A percentile compares a stretch with the other conserved stretches of the same genome.
Conservation (phyloP, 2,113 vertebrate genomes). For the Todiramphus saurophagus region DNA sequence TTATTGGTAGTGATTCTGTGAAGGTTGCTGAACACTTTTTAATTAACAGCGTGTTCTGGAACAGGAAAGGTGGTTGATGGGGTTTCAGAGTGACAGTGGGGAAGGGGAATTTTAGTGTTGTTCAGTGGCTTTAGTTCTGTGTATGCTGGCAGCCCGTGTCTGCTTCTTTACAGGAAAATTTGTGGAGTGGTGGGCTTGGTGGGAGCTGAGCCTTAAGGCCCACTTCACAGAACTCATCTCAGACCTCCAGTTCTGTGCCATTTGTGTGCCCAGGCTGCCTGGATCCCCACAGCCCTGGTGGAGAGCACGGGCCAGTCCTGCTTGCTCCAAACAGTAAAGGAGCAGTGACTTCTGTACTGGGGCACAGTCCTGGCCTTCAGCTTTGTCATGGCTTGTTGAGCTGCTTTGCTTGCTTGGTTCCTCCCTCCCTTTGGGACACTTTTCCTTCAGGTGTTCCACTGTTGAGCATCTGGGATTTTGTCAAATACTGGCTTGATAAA, state of each 20-base stretch:
- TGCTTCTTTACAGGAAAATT: neutral
- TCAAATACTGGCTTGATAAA: neutral
- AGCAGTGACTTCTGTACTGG: neutral
- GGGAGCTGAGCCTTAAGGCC: neutral
- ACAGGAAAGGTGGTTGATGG: neutral
- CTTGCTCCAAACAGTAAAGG: neutral
- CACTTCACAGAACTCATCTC: neutral
- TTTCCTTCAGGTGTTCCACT: neutral
- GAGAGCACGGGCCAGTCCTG: neutral
- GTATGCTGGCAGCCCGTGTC: neutral
- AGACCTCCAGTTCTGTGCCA: neutral
- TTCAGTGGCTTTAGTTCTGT: neutral
- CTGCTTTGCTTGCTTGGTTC: neutral
- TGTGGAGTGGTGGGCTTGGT: neutral
- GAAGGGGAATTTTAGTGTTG: neutral
- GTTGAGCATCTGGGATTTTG: neutral
- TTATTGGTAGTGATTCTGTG: neutral
- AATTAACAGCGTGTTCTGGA: neutral
- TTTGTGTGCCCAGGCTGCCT: accelerated
- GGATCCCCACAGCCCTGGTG: neutral
- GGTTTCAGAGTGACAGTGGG: neutral
- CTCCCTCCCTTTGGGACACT: neutral
- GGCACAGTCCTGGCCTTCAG: neutral
- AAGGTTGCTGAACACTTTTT: neutral
- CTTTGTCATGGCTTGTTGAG: neutral